phyloP scores from a whole-genome alignment of 2,888 invertebrate species.

The Ochlodes sylvanus region DNA sequence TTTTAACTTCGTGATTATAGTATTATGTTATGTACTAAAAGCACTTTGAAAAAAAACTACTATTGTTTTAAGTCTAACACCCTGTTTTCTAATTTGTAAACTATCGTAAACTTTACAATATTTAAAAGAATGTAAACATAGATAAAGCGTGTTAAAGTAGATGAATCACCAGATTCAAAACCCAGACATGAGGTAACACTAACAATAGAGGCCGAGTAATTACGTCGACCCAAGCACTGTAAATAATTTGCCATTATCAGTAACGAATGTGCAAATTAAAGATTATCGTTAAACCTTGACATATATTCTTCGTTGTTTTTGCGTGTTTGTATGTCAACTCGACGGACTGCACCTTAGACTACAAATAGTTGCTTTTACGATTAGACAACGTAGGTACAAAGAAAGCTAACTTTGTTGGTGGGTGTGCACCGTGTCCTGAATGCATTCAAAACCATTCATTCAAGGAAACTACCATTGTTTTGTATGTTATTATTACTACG shows the following conservation, averaged over 20 bases:
- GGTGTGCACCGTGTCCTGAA: neutral
- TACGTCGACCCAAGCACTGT: constrained; percentile 46
- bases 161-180: constrained; percentile 30
- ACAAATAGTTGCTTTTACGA: constrained; percentile 8
- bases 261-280: constrained; percentile 62
- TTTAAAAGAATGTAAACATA: neutral
- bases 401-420: neutral
- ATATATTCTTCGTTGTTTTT: constrained; percentile 61
- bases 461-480: neutral
- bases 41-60: too few species aligned
- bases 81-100: too few species aligned
- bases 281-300: constrained; percentile 63
- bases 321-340: constrained; percentile 47
- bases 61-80: too few species aligned
- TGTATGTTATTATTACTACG: neutral
- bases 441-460: neutral
- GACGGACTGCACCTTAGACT: constrained; percentile 26
- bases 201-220: constrained; percentile 55
- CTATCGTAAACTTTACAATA: neutral
- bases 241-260: constrained; percentile 57
- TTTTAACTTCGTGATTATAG: too few species aligned
- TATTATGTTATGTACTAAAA: too few species aligned
- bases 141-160: neutral
- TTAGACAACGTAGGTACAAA: constrained; percentile 8
- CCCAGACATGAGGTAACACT: constrained; percentile 42